Evolutionary conservation across 92 coral and sea anemone species (phyloP).

Genomic region (Isaurus tuberculatus): DNA sequence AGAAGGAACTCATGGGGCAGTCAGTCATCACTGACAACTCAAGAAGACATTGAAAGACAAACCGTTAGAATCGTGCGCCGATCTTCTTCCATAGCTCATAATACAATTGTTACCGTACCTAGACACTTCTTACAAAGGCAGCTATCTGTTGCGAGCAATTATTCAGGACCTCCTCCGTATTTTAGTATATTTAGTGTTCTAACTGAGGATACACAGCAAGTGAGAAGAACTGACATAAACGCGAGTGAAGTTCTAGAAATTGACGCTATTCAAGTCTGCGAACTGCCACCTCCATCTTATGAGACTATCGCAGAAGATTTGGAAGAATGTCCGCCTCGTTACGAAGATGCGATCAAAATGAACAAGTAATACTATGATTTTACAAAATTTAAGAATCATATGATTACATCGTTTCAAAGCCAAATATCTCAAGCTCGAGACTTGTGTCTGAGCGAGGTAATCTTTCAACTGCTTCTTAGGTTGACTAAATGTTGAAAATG

Average conservation of each 20-base stretch:
- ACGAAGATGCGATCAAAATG: constrained; percentile 21
- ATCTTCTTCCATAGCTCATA: constrained; percentile 22
- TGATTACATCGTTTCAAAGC: background rate
- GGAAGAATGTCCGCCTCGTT: constrained; percentile 31
- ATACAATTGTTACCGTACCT: constrained; percentile 30
- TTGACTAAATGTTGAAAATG: no score
- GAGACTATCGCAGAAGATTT: constrained; percentile 13
- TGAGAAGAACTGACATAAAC: constrained; percentile 21
- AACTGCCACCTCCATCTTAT: constrained; percentile 25
- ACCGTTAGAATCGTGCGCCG: background rate
- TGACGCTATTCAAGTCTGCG: constrained; percentile 26
- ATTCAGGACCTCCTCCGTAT: constrained; percentile 41
- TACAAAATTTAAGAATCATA: background rate
- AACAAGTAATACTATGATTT: background rate
- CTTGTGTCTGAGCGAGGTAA: no score
- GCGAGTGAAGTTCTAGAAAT: constrained; percentile 11
- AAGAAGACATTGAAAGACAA: background rate
- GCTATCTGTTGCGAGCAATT: constrained; percentile 35
- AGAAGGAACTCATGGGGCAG: constrained; percentile 22
- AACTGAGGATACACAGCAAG: constrained; percentile 29
- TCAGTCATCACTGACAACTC: constrained; percentile 16
- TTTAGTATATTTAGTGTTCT: constrained; percentile 41
- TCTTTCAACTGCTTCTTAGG: no score
- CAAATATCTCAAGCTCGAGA: background rate
- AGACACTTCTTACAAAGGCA: constrained; percentile 36